These are phyloP conservation scores for Aricia agestis DNA, from an alignment of 1,140 invertebrate genomes.

Conservation along the genomic window DNA sequence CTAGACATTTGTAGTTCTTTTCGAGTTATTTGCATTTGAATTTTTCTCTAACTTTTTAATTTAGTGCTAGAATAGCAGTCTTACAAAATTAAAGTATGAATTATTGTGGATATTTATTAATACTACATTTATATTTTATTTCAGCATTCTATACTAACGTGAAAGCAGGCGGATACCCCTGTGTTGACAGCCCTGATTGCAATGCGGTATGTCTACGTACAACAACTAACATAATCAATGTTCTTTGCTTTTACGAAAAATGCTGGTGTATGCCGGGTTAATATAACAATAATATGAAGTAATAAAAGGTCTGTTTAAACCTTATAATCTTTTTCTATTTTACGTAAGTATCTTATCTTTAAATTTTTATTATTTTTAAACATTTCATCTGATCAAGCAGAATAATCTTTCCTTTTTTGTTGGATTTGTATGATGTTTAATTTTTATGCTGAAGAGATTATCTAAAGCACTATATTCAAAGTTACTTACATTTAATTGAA, in stretches of 20 bases:
- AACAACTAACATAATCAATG: background rate
- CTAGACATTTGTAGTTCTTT: too few species aligned
- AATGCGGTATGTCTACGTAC: background rate
- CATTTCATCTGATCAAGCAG: too few species aligned
- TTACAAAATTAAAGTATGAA: too few species aligned
- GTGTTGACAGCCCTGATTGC: background rate
- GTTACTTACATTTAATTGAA: conserved; percentile 44
- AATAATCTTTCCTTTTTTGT: too few species aligned
- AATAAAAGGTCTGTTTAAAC: background rate
- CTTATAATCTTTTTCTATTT: background rate
- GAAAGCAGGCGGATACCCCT: background rate
- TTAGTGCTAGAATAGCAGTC: too few species aligned
- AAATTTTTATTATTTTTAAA: too few species aligned
- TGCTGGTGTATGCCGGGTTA: background rate
- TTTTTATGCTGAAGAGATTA: too few species aligned
- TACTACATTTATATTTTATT: background rate
- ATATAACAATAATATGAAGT: background rate
- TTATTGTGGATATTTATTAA: too few species aligned
- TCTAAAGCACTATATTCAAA: background rate
- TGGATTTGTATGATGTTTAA: too few species aligned
- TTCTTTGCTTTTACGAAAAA: background rate
- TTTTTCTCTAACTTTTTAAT: too few species aligned
- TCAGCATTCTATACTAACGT: background rate
- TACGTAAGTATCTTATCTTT: too few species aligned
- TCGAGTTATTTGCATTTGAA: too few species aligned